phyloP scores from a whole-genome alignment of 2,113 vertebrate species.

The Rallus limicola region DNA sequence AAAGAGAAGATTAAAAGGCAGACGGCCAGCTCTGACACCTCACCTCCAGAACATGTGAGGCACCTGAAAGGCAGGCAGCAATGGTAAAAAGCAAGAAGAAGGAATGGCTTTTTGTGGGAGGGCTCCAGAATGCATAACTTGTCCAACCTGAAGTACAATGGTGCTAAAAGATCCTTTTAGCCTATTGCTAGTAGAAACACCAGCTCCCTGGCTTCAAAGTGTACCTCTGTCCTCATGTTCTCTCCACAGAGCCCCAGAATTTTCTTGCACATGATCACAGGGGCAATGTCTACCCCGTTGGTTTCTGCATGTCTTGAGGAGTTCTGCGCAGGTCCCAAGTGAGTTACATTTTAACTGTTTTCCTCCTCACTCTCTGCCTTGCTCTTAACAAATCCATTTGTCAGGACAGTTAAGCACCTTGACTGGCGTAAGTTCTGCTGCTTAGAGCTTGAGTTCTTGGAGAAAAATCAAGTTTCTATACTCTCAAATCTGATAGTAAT shows the following conservation, averaged over 20 bases:
- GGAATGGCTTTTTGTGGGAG: background rate
- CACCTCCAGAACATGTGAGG: background rate
- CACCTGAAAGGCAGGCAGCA: background rate
- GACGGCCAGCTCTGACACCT: background rate
- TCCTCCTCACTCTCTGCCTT: background rate
- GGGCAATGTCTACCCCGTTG: background rate
- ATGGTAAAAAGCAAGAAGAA: background rate
- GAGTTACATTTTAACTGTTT: fast-evolving
- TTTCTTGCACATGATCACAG: background rate
- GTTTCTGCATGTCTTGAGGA: background rate
- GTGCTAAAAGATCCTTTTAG: background rate
- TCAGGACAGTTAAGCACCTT: background rate
- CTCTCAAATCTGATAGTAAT: background rate
- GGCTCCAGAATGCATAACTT: background rate
- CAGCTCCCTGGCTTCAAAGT: background rate
- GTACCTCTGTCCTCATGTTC: background rate
- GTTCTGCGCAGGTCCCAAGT: background rate
- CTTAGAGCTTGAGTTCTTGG: background rate
- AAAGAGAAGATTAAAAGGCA: background rate
- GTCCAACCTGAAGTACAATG: background rate
- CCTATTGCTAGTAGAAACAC: background rate
- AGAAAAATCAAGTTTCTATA: background rate
- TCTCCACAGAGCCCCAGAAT: background rate
- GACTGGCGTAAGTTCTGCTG: background rate
- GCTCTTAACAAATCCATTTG: background rate